These are phyloP conservation scores for Drosophila nr. fundita DNA, from an alignment of 2,888 invertebrate genomes.

Conservation along the genomic window DNA sequence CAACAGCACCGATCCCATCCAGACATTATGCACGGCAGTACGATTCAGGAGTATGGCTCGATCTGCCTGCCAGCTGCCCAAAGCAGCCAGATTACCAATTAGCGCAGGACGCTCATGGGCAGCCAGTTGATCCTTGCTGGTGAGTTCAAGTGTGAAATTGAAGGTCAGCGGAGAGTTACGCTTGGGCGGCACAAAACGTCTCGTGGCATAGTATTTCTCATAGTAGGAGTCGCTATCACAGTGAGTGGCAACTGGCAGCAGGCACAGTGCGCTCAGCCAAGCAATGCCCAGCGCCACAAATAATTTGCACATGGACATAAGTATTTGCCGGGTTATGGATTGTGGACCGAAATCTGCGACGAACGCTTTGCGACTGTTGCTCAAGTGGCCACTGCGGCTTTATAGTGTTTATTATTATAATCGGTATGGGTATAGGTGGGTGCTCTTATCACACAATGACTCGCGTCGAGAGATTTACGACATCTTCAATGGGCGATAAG, in stretches of 20 bases:
- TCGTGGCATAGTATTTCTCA: slow-evolving; percentile 81
- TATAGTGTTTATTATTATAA: slow-evolving; percentile 6
- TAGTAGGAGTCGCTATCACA: slow-evolving; percentile 82
- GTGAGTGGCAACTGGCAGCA: slow-evolving; percentile 70
- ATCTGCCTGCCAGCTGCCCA: slow-evolving; percentile 90
- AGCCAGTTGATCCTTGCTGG: slow-evolving; percentile 83
- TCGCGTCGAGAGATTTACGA: slow-evolving; percentile 43
- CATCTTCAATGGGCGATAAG: slow-evolving; percentile 49
- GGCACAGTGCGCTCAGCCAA: slow-evolving; percentile 69
- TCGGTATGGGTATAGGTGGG: not conserved
- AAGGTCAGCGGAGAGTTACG: slow-evolving; percentile 64
- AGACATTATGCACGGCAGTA: slow-evolving; percentile 85
- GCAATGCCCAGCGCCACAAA: slow-evolving; percentile 56
- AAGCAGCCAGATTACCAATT: slow-evolving; percentile 88
- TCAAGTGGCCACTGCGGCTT: not conserved
- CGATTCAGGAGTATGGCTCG: slow-evolving; percentile 86
- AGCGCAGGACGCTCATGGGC: slow-evolving; percentile 89
- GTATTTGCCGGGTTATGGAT: not conserved
- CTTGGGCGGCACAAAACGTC: slow-evolving; percentile 74
- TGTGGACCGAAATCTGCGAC: slow-evolving; percentile 43
- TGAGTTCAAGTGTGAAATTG: slow-evolving; percentile 68
- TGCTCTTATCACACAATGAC: slow-evolving; percentile 21
- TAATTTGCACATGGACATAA: slow-evolving; percentile 40
- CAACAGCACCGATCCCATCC: slow-evolving; percentile 88
- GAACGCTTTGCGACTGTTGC: slow-evolving; percentile 56